Percentiles rank a stretch among this genome's conserved stretches.
Conservation (phyloP, 2,113 vertebrate species). For the Isurus oxyrinchus region DNA sequence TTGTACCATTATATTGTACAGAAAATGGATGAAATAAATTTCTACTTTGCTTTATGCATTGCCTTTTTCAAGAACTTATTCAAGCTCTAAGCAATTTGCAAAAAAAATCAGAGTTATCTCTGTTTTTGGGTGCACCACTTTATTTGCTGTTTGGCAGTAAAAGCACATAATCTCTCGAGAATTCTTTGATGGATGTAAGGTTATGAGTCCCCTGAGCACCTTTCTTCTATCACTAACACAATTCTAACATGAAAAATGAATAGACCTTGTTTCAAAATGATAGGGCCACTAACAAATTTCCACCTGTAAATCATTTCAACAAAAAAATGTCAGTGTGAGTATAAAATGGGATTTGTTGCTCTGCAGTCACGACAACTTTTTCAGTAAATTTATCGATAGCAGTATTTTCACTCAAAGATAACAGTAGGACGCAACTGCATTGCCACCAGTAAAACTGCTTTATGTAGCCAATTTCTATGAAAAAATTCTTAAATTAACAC, state of each 20-base stretch:
- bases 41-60: not conserved
- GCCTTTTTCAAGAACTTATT: not conserved
- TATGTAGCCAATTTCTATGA: not conserved
- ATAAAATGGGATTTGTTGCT: not conserved
- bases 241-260: constrained; percentile 13
- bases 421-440: not conserved
- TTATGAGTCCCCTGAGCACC: not conserved
- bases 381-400: not conserved
- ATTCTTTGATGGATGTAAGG: not conserved
- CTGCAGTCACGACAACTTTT: not conserved
- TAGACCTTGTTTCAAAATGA: not conserved
- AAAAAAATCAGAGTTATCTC: not conserved
- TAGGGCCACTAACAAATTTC: not conserved
- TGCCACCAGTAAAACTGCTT: not conserved
- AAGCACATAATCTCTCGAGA: not conserved
- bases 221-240: not conserved
- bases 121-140: not conserved
- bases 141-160: not conserved
- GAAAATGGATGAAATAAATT: no score
- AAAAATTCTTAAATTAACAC: not conserved
- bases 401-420: not conserved
- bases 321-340: not conserved
- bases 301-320: not conserved
- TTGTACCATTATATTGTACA: not conserved
- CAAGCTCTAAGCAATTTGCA: not conserved